A percentile compares a stretch with the other conserved stretches of the same genome.
These are phyloP conservation scores for Lynx canadensis DNA, from an alignment of 2,113 vertebrate genomes.

Conservation along the genomic window DNA sequence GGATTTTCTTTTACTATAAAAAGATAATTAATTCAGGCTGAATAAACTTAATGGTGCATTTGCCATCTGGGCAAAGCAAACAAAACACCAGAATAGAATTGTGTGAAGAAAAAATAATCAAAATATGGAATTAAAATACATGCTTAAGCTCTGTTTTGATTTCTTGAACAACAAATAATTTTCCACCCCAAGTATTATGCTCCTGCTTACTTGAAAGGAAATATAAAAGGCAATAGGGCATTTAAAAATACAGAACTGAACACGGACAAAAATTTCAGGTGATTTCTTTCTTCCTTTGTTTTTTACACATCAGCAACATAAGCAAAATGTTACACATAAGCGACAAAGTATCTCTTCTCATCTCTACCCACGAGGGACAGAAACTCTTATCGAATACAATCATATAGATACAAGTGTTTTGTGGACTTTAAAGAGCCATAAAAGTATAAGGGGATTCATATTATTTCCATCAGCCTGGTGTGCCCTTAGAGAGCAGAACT, in stretches of 20 bases:
- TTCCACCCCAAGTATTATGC: conserved; percentile 48
- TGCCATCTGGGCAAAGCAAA: conserved; percentile 70
- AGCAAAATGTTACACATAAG: not conserved
- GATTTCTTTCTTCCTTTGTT: not conserved
- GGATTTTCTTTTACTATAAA: conserved; percentile 68
- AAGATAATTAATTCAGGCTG: conserved; percentile 72
- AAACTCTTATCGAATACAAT: not conserved
- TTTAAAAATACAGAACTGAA: conserved; percentile 30
- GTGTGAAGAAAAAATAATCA: conserved; percentile 58
- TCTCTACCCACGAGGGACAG: not conserved
- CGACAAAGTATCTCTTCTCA: not conserved
- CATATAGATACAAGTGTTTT: not conserved
- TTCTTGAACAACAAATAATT: conserved; percentile 72
- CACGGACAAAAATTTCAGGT: not conserved
- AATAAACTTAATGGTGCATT: conserved; percentile 70
- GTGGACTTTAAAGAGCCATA: conserved; percentile 25
- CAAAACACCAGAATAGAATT: conserved; percentile 58
- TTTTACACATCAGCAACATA: not conserved
- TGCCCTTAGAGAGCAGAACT: not conserved
- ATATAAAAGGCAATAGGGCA: not conserved
- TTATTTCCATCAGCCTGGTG: not conserved
- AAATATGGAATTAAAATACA: conserved; percentile 62
- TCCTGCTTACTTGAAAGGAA: conserved; percentile 49
- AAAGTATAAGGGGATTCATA: not conserved
- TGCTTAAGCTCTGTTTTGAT: conserved; percentile 55